Evolutionary conservation across 2,888 invertebrate genomes (phyloP).

Genomic region (Amphipoea oculea): DNA sequence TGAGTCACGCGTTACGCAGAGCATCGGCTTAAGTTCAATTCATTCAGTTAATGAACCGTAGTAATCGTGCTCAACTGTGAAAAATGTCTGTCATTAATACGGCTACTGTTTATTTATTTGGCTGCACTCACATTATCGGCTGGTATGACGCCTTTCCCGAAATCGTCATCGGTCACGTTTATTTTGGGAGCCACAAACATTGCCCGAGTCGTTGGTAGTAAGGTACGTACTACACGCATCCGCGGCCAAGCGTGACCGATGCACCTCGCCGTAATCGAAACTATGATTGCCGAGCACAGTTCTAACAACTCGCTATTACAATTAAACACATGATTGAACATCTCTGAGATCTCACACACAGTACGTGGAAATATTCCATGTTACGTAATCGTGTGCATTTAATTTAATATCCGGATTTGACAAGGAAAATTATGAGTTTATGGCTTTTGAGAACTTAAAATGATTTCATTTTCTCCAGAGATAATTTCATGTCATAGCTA

Average conservation of each 20-base stretch:
- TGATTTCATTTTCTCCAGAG: conserved; percentile 48
- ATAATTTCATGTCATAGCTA: conserved; percentile 28
- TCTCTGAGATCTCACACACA: conserved; percentile 31
- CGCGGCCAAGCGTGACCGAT: conserved; percentile 51
- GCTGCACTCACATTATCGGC: conserved; percentile 76
- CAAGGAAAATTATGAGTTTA: conserved; percentile 26
- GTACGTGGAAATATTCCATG: conserved; percentile 40
- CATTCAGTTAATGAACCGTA: conserved; percentile 73
- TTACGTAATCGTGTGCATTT: conserved; percentile 39
- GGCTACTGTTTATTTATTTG: conserved; percentile 76
- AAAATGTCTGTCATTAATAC: conserved; percentile 77
- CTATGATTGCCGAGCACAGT: conserved; percentile 45
- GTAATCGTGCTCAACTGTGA: conserved; percentile 75
- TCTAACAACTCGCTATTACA: conserved; percentile 40
- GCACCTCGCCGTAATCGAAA: conserved; percentile 55
- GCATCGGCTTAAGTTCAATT: conserved; percentile 60
- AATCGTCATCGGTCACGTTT: conserved; percentile 83
- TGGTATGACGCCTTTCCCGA: conserved; percentile 82
- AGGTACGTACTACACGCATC: conserved; percentile 46
- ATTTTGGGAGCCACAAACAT: conserved; percentile 81
- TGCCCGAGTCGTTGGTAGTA: conserved; percentile 54
- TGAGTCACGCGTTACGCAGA: conserved; percentile 61
- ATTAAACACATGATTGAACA: conserved; percentile 58
- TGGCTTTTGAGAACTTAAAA: conserved; percentile 22
- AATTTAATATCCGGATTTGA: conserved; percentile 21